phyloP scores from a whole-genome alignment of 2,113 vertebrate genomes.

The Lontra canadensis region DNA sequence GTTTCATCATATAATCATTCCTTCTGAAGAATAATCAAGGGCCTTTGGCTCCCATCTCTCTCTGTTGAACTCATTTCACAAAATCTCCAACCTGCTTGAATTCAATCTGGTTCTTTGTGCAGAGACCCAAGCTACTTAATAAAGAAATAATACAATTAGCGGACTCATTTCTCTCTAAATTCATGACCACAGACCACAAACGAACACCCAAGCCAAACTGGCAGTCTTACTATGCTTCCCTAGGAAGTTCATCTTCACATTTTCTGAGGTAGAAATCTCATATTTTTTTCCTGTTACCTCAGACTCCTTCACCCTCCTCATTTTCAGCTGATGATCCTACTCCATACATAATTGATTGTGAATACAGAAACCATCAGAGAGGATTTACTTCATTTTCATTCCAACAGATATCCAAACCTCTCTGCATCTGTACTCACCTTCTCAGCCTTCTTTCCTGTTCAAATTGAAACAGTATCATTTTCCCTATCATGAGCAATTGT shows the following conservation, averaged over 20 bases:
- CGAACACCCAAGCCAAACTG: background rate
- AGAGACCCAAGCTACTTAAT: background rate
- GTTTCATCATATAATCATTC: background rate
- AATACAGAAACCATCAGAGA: background rate
- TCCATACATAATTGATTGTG: background rate
- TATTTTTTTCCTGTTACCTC: background rate
- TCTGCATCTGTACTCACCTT: background rate
- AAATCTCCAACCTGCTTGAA: background rate
- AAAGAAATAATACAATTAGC: background rate
- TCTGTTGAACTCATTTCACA: background rate
- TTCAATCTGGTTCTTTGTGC: background rate
- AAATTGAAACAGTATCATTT: background rate
- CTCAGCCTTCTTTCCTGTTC: background rate
- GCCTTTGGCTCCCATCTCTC: background rate
- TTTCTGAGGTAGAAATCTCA: background rate
- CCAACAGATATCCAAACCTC: background rate
- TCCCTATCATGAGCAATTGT: background rate
- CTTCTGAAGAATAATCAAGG: background rate
- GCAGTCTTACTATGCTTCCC: background rate
- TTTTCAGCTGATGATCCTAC: background rate
- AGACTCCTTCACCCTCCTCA: background rate
- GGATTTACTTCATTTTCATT: constrained; percentile 6
- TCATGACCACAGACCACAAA: background rate
- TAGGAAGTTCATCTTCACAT: background rate
- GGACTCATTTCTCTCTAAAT: background rate